Base-by-base conservation (phyloP, 64 coral and sea anemone species). In the Acropora yongei region DNA sequence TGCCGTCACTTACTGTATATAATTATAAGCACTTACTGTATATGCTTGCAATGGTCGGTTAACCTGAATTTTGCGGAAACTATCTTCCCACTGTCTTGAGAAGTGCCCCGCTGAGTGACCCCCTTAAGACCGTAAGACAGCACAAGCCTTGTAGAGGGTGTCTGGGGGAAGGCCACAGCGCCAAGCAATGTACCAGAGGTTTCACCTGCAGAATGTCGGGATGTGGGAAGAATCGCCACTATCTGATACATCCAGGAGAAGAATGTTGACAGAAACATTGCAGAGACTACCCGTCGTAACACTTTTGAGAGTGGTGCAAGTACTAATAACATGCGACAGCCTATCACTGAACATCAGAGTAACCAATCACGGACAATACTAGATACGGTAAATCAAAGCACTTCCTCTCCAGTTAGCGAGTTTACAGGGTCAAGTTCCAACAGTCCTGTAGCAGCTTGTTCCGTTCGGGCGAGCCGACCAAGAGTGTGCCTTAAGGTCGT, bases 401-500 rank as follows among this genome's bases (percentile, higher is more conserved):
- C 49, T 39, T 43, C 46, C 44, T 0, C 39, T 1, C 55, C 43
- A 14, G 47, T 63, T 4, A 13, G 30, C 7, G 55, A 85, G 4
- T 39, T 40, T 41, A 65, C 80, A 3, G 45, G 60, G 13, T 10
- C 90, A 9, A 10, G 68, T 14, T 77, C 80, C 57, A 75, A 79
- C 5, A 66, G 68, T 88, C 58, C 86, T 9, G 50, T 94, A 49
- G 53, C 87, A 77, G 93, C 90, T 63, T 12, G 74, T 19, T 58
- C 69, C 0, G 20, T 93, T 2, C 10, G 58, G 75, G 69, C 75
- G 6, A 80, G 82, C 11, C 87, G 68, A 45, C 80, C 87, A 8
- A 80, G 91, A 68, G 88, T 96, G 57, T 93, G 91, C 53, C 90
- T 93, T 41, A 96, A 96, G 69, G 90, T 89, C 55, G 77, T 96